Evolutionary conservation across 2,888 invertebrate genomes (phyloP), one percentile per base, ranked within the genome.

Genomic region (Morpho helenor): DNA sequence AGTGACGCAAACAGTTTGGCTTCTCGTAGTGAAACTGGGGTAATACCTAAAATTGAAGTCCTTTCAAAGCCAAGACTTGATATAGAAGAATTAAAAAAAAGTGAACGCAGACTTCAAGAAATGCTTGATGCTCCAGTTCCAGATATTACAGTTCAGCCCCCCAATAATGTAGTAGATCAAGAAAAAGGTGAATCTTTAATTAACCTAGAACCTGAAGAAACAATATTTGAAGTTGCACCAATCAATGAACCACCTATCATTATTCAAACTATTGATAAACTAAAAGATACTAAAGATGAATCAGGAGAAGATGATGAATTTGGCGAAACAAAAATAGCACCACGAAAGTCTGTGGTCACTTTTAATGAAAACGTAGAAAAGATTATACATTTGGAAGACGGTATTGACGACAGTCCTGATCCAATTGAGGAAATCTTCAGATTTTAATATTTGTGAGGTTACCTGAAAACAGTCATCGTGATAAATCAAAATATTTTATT

Each of bases 311-410:
- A 82, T 10, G 87, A 91, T 64, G 91, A 90, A 68, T 89, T 79
- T 60, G 91, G 89, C 2, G 90, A 90, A 76, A 65, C 57, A 8
- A 72, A 66, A 54, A 73, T 60, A 61, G 60, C 73, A 2, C 78
- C 77, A 66, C 80, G 82, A 66, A 92, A 92, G 72, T 90, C 91
- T 3, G 86, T 89, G 1, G 92, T 92, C 7, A 92, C 89, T 1
- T 92, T 92, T 66, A 92, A 92, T 71, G 91, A 92, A 71, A 87
- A 91, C 43, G 92, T 92, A 41, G 91, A 92, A 71, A 89, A 84
- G 64, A 87, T 90, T 47, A 86, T 90, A 56, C 87, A 91, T 63
- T 82, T 92, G 8, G 89, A 91, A 70, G 87, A 91, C 60, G 77
- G 73, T 52, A 72, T 75, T 9, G 79, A 70, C 42, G 70, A 79